These are phyloP conservation scores for Matsumurasca onukii DNA, from an alignment of 1,140 invertebrate species.

Conservation along the genomic window DNA sequence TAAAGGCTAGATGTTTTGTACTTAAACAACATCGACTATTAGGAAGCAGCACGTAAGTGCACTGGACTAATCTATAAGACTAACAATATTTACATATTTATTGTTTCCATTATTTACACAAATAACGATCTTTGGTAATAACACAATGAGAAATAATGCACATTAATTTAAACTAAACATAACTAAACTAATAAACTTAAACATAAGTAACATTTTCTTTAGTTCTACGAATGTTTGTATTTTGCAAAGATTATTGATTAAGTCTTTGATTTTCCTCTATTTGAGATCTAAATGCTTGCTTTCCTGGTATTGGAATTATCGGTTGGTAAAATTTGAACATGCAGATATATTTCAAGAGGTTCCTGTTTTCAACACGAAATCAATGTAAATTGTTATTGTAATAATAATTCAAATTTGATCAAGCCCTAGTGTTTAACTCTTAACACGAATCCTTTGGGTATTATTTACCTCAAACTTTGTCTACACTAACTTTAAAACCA, in stretches of 20 bases:
- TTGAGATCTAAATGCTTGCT: no score
- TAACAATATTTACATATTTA: constrained; percentile 3
- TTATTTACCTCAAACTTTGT: no score
- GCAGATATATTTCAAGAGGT: no score
- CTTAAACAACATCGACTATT: constrained; percentile 12
- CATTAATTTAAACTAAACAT: constrained; percentile 1
- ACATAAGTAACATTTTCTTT: background rate
- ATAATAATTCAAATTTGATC: no score
- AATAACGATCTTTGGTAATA: constrained; percentile 24
- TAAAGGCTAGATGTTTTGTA: background rate
- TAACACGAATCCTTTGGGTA: no score
- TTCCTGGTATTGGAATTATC: no score
- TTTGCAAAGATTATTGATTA: background rate
- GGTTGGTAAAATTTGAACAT: no score
- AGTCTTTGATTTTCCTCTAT: constrained; percentile 11
- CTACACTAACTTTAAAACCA: no score
- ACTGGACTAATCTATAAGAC: background rate
- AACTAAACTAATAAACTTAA: constrained; percentile 8
- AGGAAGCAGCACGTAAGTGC: constrained; percentile 6
- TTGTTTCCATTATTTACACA: background rate
- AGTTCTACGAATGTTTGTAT: background rate
- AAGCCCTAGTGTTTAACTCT: no score
- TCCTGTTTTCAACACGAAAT: no score
- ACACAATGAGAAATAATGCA: constrained; percentile 21
- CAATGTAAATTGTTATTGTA: no score